Conservation (phyloP, 2,888 invertebrate species). For the Tachystola acroxantha region DNA sequence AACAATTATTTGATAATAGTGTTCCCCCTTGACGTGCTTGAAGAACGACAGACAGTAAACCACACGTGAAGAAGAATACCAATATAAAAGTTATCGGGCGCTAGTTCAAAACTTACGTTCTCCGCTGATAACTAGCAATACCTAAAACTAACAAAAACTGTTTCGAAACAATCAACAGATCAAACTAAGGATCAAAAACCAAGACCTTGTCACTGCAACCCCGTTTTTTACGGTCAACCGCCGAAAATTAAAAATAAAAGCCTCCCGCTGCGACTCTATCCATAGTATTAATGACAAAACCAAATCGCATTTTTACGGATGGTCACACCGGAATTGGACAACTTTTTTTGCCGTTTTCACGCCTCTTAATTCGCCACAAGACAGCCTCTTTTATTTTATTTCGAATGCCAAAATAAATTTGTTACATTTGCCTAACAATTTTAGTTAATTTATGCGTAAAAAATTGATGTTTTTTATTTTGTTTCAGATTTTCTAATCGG, state of each 20-base stretch:
- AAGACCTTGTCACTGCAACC: not conserved
- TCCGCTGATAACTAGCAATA: no score
- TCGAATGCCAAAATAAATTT: not conserved
- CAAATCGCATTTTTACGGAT: slow-evolving; percentile 2
- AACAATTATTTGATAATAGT: no score
- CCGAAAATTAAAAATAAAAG: not conserved
- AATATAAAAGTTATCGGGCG: no score
- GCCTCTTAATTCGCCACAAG: not conserved
- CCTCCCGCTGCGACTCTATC: not conserved
- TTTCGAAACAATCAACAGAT: no score
- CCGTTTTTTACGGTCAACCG: not conserved
- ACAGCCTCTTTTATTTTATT: not conserved
- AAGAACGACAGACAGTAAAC: no score
- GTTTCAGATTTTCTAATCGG: no score
- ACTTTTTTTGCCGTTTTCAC: not conserved
- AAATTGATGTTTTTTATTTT: not conserved
- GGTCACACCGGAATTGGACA: slow-evolving; percentile 1
- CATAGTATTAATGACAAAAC: not conserved
- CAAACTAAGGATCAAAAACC: not conserved
- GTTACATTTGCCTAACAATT: slow-evolving; percentile 1
- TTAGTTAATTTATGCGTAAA: slow-evolving; percentile 1
- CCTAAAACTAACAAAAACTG: no score
- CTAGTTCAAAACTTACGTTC: no score
- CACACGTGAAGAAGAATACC: no score
- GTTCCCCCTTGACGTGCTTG: no score